A percentile compares a stretch with the other conserved stretches of the same genome.
Evolutionary conservation across 1,140 invertebrate genomes (phyloP).

Genomic region (Muscidifurax raptorellus): DNA sequence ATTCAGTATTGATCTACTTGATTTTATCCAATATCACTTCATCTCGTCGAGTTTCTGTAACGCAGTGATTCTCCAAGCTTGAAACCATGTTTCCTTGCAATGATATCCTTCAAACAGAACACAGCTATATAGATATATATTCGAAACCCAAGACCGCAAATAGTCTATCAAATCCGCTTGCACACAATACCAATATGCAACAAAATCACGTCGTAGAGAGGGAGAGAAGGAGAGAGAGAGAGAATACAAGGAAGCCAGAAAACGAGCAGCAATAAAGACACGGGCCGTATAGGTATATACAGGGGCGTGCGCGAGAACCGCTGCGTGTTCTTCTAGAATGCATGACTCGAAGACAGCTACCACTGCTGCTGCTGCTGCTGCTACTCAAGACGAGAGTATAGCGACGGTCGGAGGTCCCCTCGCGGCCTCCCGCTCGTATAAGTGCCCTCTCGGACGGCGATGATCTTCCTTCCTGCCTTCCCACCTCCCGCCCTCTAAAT

Average conservation of each 20-base stretch:
- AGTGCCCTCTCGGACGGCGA: constrained; percentile 69
- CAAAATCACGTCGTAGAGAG: background rate
- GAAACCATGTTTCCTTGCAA: constrained; percentile 6
- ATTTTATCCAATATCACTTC: too few relatives aligned
- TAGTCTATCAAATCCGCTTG: background rate
- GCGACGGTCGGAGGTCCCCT: constrained; percentile 65
- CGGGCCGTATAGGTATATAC: background rate
- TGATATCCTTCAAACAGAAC: background rate
- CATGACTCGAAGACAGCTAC: constrained; percentile 70
- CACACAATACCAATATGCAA: background rate
- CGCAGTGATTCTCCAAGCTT: constrained; percentile 31
- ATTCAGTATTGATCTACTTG: too few relatives aligned
- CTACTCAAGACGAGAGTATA: background rate
- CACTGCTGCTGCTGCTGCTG: background rate
- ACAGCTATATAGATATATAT: background rate
- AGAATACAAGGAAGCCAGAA: constrained; percentile 40
- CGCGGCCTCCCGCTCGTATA: constrained; percentile 57
- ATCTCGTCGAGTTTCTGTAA: too few relatives aligned
- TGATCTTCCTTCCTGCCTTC: constrained; percentile 51
- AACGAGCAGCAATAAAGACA: constrained; percentile 23
- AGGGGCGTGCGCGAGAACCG: constrained; percentile 58
- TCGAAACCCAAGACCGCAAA: background rate
- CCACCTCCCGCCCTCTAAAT: constrained; percentile 59
- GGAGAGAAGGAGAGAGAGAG: too few relatives aligned
- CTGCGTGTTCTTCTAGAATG: constrained; percentile 72